Base-by-base conservation (phyloP, 2,113 vertebrate genomes). In the Menidia beryllina region DNA sequence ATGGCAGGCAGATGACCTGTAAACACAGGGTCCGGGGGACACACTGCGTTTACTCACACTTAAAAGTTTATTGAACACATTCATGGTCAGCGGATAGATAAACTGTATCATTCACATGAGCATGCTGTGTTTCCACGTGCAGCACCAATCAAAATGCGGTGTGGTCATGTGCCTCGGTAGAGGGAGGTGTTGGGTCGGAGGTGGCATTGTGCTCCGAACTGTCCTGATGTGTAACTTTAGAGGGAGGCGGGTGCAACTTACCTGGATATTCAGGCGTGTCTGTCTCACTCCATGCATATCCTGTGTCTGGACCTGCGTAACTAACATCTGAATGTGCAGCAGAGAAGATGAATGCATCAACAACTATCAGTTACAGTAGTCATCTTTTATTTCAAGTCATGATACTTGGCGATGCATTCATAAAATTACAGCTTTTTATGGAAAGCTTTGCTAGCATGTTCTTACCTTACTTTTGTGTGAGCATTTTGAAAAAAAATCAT, bases 261-360 rank as follows among this genome's bases (percentile, higher is more conserved):
- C 93, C 93, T 89, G 91, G 11, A 13, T 69, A 78, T 27, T 92
- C 89, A 27, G 80, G 66, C 15, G 80, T 60, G 65, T 92, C 88
- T 0, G 57, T 69, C 53, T 91, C 89, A 34, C 69, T 89, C 94
- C 93, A 94, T 0, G 86, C 71, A 79, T 93, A 92, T 72, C 91
- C 93, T 26, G 90, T 74, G 77, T 93, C 92, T 81, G 90, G 86
- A 61, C 82, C 77, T 41, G 86, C 65, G 38, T 88, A 88, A 86
- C 85, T 90, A 86, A 88, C 61, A 79, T 94, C 93, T 93, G 86
- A 83, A 89, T 79, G 81, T 62, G 88, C 62, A 91, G 79, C 72
- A 89, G 84, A 89, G 79, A 78, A 73, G 72, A 65, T 57, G 76
- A 59, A 74, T 43, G 74, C 38, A 39, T 89, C 81, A 89, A 74